Conservation (phyloP, 2,113 vertebrate species). For the Alosa alosa region DNA sequence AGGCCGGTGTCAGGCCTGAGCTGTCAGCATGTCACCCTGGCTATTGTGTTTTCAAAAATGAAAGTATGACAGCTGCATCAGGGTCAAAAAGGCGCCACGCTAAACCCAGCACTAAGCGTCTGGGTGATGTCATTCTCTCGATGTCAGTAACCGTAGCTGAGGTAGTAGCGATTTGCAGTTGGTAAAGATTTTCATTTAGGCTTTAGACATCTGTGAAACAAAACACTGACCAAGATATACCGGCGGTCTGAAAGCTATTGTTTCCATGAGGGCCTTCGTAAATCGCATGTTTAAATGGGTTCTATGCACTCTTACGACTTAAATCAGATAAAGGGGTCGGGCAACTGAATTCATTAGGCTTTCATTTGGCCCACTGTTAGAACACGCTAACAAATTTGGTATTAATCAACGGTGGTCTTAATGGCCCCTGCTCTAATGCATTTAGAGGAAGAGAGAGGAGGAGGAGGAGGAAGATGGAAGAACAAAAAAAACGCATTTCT, state of each 20-base stretch:
- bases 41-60: slow-evolving; percentile 2
- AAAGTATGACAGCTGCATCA: slow-evolving; percentile 16
- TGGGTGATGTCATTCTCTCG: background rate
- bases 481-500: background rate
- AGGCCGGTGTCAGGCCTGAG: background rate
- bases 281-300: background rate
- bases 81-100: background rate
- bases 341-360: slow-evolving; percentile 37
- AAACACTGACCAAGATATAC: slow-evolving; percentile 11
- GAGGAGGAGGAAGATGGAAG: background rate
- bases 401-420: slow-evolving; percentile 35
- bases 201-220: background rate
- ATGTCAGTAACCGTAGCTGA: background rate
- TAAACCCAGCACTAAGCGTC: background rate
- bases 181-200: slow-evolving; percentile 13
- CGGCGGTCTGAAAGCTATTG: slow-evolving; percentile 10
- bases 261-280: slow-evolving; percentile 5
- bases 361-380: slow-evolving; percentile 20
- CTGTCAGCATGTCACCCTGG: background rate
- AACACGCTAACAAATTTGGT: slow-evolving; percentile 30
- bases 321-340: slow-evolving; percentile 21
- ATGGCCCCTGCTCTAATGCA: slow-evolving; percentile 17
- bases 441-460: background rate
- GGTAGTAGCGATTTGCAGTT: background rate
- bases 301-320: background rate